Base-by-base conservation (phyloP, 2,113 vertebrate species). In the Colinus virginianus region DNA sequence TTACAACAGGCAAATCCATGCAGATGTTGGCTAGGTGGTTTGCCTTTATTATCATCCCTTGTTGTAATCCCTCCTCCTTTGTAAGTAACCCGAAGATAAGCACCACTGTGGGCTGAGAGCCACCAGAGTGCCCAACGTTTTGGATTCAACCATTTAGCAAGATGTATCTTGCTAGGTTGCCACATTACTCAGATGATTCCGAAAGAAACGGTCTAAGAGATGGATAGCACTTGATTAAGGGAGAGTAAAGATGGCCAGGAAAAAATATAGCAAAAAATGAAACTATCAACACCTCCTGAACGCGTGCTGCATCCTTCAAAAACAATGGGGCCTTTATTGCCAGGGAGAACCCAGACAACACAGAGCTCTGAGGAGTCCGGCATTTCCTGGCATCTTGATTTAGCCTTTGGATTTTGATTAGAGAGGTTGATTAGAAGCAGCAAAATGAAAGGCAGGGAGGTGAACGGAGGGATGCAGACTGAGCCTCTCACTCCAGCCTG, bases 191-290 rank as follows among this genome's bases (percentile, higher is more conserved):
- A 64, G 36, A 95, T 71, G 87, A 94, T 56, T 90, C 75, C 84
- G 68, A 94, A 93, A 90, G 58, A 96, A 84, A 87, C 64, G 86
- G 61, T 87, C 87, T 51, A 89, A 94, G 87, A 95, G 70, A 96
- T 91, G 84, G 92, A 95, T 48, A 95, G 96, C 88, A 94, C 38
- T 62, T 89, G 92, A 68, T 84, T 92, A 95, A 98, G 97, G 97
- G 97, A 97, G 97, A 97, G 97, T 92, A 81, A 93, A 92, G 94
- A 93, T 19, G 62, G 86, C 5, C 58, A 85, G 51, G 51, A 55
- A 62, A 81, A 34, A 61, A 32, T 3, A 36, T 58, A 30, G 46
- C 19, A 45, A 19, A 11, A 13, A 7, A 2, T 30, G 13, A 43
- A 45, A 20, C 16, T 11, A 8, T 82, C n/a, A 42, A 34, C 67